phyloP scores from a whole-genome alignment of 2,113 vertebrate genomes.

The Drymodes brunneopygia region DNA sequence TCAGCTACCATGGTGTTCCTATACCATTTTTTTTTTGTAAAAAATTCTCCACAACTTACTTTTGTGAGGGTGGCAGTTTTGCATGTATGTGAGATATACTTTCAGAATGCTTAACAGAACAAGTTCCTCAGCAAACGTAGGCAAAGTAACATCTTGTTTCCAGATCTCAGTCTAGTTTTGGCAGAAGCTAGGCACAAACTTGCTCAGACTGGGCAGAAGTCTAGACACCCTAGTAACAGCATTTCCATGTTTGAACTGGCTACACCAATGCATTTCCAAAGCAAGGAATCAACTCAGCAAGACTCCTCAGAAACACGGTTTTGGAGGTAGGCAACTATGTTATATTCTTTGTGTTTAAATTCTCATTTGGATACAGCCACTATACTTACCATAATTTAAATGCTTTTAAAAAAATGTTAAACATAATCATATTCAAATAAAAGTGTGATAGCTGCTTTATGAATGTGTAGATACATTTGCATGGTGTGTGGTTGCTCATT shows the following conservation, averaged over 20 bases:
- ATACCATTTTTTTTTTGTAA: background rate
- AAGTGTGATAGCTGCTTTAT: background rate
- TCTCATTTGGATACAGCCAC: background rate
- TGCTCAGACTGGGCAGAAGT: slow-evolving; percentile 35
- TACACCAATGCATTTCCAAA: background rate
- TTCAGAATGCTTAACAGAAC: background rate
- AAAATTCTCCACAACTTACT: background rate
- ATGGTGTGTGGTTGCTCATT: background rate
- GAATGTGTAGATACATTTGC: background rate
- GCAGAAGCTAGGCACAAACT: slow-evolving; percentile 17
- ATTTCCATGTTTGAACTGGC: slow-evolving; percentile 8
- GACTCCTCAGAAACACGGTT: background rate
- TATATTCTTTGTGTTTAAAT: background rate
- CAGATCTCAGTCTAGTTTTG: slow-evolving; percentile 29
- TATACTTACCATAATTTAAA: background rate
- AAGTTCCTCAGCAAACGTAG: slow-evolving; percentile 16
- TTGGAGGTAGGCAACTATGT: background rate
- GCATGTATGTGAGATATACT: background rate
- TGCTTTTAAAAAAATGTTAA: background rate
- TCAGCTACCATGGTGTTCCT: background rate
- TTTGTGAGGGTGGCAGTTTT: background rate
- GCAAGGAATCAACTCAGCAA: background rate
- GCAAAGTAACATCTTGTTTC: slow-evolving; percentile 21
- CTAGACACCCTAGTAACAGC: slow-evolving; percentile 13
- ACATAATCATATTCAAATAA: background rate